phyloP scores from a whole-genome alignment of 2,888 invertebrate species.

The Agelastica alni region DNA sequence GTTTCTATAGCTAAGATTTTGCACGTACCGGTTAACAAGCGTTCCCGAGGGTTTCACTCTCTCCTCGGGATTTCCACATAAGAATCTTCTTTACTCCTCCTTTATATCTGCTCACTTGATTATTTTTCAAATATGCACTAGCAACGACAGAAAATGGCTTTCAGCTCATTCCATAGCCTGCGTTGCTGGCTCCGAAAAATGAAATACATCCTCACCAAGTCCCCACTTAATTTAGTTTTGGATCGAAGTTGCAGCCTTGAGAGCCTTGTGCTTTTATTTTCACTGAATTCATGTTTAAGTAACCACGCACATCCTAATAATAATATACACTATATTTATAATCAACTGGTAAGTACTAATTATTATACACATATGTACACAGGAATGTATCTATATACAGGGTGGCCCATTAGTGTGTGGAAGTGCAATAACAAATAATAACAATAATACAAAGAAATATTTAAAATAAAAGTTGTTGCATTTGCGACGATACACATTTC shows the following conservation, averaged over 20 bases:
- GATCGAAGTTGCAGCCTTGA: neutral
- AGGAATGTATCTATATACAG: too few relatives aligned
- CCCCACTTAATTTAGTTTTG: slow-evolving; percentile 7
- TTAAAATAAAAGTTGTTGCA: too few relatives aligned
- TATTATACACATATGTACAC: too few relatives aligned
- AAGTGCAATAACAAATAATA: too few relatives aligned
- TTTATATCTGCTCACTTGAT: slow-evolving; percentile 22
- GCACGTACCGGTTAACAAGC: slow-evolving; percentile 27
- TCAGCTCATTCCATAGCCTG: slow-evolving; percentile 6
- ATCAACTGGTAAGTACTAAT: too few relatives aligned
- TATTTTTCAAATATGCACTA: slow-evolving; percentile 26
- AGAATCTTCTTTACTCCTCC: slow-evolving; percentile 20
- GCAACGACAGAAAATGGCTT: slow-evolving; percentile 21
- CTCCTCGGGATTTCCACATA: slow-evolving; percentile 22
- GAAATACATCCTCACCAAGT: slow-evolving; percentile 16
- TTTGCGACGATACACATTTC: too few relatives aligned
- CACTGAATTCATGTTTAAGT: too few relatives aligned
- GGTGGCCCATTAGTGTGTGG: too few relatives aligned
- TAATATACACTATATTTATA: too few relatives aligned
- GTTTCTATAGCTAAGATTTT: neutral
- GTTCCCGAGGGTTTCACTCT: slow-evolving; percentile 22
- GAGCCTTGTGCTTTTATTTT: slow-evolving; percentile 1
- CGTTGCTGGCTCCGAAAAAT: slow-evolving; percentile 13
- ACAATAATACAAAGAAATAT: too few relatives aligned
- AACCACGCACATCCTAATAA: too few relatives aligned